phyloP scores from a whole-genome alignment of 2,113 vertebrate genomes.

The Corapipo altera region DNA sequence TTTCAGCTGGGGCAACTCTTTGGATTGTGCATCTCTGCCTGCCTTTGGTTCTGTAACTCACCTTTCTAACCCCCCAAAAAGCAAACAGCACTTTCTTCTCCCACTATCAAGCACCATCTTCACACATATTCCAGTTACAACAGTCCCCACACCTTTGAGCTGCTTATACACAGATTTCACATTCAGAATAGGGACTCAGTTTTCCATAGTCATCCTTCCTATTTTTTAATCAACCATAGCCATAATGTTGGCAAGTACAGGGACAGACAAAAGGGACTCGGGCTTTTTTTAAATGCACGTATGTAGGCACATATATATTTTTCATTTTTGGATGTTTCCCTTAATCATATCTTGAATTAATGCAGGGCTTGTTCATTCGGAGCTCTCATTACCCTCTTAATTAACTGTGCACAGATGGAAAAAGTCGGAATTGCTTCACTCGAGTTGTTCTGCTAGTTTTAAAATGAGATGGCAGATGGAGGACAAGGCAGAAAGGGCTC shows the following conservation, averaged over 20 bases:
- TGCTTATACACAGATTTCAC: neutral
- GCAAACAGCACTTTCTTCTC: neutral
- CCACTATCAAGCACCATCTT: neutral
- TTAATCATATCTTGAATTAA: constrained; percentile 86
- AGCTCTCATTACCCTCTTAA: constrained; percentile 87
- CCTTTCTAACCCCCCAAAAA: neutral
- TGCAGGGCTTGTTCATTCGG: constrained; percentile 79
- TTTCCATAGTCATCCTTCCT: neutral
- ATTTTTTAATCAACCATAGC: neutral
- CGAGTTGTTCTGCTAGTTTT: constrained; percentile 82
- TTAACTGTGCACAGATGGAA: constrained; percentile 86
- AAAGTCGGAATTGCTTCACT: constrained; percentile 84
- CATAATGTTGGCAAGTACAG: neutral
- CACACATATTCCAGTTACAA: neutral
- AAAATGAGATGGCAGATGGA: constrained; percentile 84
- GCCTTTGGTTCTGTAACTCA: neutral
- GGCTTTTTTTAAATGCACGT: neutral
- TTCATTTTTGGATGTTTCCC: constrained; percentile 71
- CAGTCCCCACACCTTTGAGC: neutral
- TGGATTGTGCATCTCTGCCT: neutral
- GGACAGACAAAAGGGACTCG: constrained; percentile 27
- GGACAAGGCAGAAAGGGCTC: constrained; percentile 77
- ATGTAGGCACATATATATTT: neutral
- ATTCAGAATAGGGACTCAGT: neutral
- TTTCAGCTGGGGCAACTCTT: neutral